These are phyloP conservation scores for Astyanax mexicanus DNA, from an alignment of 2,797 vertebrate species.

Conservation along the genomic window DNA sequence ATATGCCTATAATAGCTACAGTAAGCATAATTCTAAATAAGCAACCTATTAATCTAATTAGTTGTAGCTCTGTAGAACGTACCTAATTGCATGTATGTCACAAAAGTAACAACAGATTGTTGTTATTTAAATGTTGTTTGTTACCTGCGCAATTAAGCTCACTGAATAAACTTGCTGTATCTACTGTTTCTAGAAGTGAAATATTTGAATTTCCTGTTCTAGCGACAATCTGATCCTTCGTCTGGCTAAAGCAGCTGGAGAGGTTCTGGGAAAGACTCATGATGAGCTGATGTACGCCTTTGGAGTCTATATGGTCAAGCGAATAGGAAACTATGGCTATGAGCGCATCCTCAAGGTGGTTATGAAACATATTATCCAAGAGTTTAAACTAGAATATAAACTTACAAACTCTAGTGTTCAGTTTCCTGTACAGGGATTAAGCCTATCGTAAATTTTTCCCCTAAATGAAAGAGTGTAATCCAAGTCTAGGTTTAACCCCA, in stretches of 20 bases:
- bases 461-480: no score
- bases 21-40: not conserved
- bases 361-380: not conserved
- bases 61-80: not conserved
- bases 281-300: conserved; percentile 84
- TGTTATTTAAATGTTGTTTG: not conserved
- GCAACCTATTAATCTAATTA: not conserved
- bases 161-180: not conserved
- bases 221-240: conserved; percentile 80
- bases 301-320: conserved; percentile 83
- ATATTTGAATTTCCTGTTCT: conserved; percentile 26
- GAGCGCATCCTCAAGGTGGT: conserved; percentile 80
- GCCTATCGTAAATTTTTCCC: no score
- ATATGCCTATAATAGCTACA: not conserved
- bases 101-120: not conserved
- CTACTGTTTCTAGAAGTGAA: not conserved
- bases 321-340: conserved; percentile 81
- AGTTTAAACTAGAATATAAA: not conserved
- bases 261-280: conserved; percentile 80
- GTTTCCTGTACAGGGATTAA: no score
- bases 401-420: no score
- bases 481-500: no score
- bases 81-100: no score
- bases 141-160: not conserved
- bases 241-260: conserved; percentile 79